Evolutionary conservation across 2,888 invertebrate genomes (phyloP), one percentile per base, ranked within the genome.

Genomic region (Aspidapion aeneum): DNA sequence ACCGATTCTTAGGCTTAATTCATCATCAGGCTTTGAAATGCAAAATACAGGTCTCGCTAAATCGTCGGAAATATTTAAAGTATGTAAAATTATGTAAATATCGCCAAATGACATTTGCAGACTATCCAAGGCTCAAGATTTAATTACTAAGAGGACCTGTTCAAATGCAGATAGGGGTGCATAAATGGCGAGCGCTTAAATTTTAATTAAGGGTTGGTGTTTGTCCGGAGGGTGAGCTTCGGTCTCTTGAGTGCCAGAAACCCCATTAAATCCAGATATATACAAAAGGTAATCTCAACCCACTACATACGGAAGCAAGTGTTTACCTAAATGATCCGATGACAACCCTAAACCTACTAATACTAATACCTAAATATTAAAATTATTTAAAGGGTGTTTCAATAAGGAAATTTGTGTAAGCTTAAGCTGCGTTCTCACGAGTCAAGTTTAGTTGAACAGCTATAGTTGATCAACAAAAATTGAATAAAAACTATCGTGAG

Each of bases 131-230:
- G 19, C 19, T 19, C 18, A 52, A 7, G 52, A 52, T 52, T 52
- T 52, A 52, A 52, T 52, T 52, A 52, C 52, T 17, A 52, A 52
- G 19, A 52, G 52, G 52, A 52, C 52, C 52, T 52, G 52, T 52
- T 52, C 52, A 19, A 17, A 52, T 52, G 52, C 52, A 52, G 52
- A 52, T 19, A 19, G 52, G 52, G 52, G 52, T 52, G 52, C 52
- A 52, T 52, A 52, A 52, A 52, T 19, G 17, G 52, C 18, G 18
- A 19, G 19, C 52, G 52, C 17, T 52, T 52, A 52, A 52, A 52
- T 18, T 52, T 52, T 52, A 52, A 52, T 52, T 52, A 52, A 52
- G 52, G 17, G 52, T 19, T 17, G 52, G 52, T 52, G 52, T 52
- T 18, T 52, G 17, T 19, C 52, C 52, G 5, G 17, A 17, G 52